Evolutionary conservation across 2,113 vertebrate genomes (phyloP), one percentile per base, ranked within the genome.

Genomic region (Cochlearius cochlearius): DNA sequence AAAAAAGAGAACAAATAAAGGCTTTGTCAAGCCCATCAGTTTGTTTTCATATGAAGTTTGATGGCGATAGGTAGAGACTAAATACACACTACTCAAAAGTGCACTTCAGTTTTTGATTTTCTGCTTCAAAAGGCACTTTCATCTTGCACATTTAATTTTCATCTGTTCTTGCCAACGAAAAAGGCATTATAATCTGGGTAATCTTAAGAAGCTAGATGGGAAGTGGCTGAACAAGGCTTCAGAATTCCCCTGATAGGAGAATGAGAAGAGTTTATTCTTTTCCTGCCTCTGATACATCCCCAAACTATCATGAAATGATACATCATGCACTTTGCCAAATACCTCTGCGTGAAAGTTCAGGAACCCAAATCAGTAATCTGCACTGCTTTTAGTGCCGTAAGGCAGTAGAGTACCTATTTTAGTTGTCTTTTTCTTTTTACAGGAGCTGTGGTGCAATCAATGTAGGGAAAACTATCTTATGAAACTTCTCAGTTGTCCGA

Each of bases 81-180:
- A 88, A 92, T 82, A 55, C 39, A 56, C 52, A 50, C 7, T 79
- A 23, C 17, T 87, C n/a, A 56, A 73, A 93, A 91, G 66, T 60
- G 49, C 39, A n/a, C 22, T 91, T 90, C 36, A 64, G 27, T 56
- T 92, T 96, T 86, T 88, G 23, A 86, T 90, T 82, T 79, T 93
- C 66, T 5, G 11, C 74, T 95, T 97, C 87, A 90, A 85, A 89
- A 85, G 68, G 25, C 29, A 50, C 84, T 96, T 95, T 90, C 43
- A 91, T 96, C 92, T 94, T 69, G 43, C 36, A 64, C 30, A 32
- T 17, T 62, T 72, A 86, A 60, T 95, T 96, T 92, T 77, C 62
- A 41, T 79, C 43, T 56, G 34, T 64, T 93, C 59, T 83, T 89
- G 75, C 25, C 32, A 73, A 38, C 50, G 41, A 69, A 86, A 89